Conservation (phyloP, 2,113 vertebrate species). For the Indicator indicator region DNA sequence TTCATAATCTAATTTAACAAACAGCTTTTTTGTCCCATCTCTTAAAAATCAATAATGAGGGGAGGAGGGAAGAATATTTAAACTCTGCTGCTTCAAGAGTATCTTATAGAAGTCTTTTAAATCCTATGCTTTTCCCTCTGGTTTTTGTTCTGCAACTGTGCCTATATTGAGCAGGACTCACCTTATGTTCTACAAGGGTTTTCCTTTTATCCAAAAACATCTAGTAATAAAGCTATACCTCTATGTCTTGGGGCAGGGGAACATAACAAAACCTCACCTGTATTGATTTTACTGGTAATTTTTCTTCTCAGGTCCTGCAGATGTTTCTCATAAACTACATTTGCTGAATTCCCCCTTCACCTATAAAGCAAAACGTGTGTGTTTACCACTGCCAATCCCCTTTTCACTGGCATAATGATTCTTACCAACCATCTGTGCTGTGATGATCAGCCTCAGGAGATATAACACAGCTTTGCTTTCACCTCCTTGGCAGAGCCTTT, state of each 20-base stretch:
- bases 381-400: neutral
- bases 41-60: neutral
- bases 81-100: neutral
- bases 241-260: neutral
- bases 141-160: neutral
- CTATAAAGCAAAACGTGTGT: neutral
- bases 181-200: rapidly evolving
- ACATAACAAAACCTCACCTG: neutral
- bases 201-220: neutral
- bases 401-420: neutral
- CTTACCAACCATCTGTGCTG: neutral
- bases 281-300: neutral
- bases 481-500: neutral
- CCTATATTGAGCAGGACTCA: neutral
- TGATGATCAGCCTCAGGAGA: neutral
- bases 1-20: neutral
- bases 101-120: neutral
- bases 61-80: neutral
- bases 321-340: neutral
- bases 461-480: neutral
- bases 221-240: neutral
- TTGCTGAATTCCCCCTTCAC: neutral
- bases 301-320: neutral
- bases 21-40: neutral
- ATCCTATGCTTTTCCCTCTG: neutral